Evolutionary conservation across 2,888 invertebrate genomes (phyloP), one percentile per base, ranked within the genome.

Genomic region (Beris morrisii): DNA sequence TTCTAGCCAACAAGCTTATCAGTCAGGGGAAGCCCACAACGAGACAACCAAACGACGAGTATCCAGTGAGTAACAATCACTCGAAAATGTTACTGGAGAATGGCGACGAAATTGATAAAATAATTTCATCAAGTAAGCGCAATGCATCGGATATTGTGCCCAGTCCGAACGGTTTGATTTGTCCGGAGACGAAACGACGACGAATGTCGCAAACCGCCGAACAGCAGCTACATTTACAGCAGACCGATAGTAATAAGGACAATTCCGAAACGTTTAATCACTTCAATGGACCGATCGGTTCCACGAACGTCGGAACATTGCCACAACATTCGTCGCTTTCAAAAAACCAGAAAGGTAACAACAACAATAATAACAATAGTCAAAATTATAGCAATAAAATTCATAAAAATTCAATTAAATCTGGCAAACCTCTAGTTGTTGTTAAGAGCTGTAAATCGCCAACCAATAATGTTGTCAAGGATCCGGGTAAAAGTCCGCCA

Each of bases 231-330:
- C 59, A 71, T 11, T 72, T 28, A 22, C 15, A 12, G 71, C 55
- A 74, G 73, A 61, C 67, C 69, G 31, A 43, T 28, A 48, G 44
- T 43, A 50, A 53, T 32, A 67, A 58, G 9, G 45, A 46, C 32
- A 61, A 32, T 52, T 32, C 15, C 4, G 70, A 68, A 43, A 11
- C 57, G 12, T 67, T 68, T 56, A 48, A 48, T 45, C 68, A 69
- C 56, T 57, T 71, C 15, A 69, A 70, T 44, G 70, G 70, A 9
- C 71, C 75, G 46, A 83, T 86, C 70, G 88, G 88, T 45, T 88
- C 88, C n/a, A 88, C 88, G 59, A 88, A 88, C 79, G 84, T 86
- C 71, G 88, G 88, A 69, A 88, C 88, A 44, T 83, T 88, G 72
- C 81, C 81, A 58, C 30, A 56, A 32, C 71, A 72, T 73, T 69